Evolutionary conservation across 2,888 invertebrate genomes (phyloP), one percentile per base, ranked within the genome.

Genomic region (Adelphocoris suturalis): DNA sequence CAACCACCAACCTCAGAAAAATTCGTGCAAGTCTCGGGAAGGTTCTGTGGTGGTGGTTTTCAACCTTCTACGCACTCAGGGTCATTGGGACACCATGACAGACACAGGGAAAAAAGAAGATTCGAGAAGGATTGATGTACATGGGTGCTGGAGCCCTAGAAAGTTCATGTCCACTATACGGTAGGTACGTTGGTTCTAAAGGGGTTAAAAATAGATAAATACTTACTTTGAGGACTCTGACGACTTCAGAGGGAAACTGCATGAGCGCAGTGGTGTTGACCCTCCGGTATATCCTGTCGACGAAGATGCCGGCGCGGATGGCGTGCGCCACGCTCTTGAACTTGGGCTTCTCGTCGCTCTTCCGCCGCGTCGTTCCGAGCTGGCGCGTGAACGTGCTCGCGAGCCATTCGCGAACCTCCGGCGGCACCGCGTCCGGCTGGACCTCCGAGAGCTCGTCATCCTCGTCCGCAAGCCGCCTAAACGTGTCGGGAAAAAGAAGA

Each of bases 371-470:
- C 90, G 97, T 96, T 91, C 96, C 97, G 94, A 97, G 94, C 93
- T 98, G 98, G 91, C 98, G 95, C 57, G 99, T 99, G 94, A 99
- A 99, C 80, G 99, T 99, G 90, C 98, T 97, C 90, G 98, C 98
- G 93, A 99, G 94, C 99, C 99, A 99, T 94, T 99, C 98, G 92
- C 99, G 95, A 76, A 99, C 99, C 94, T 99, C 99, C 90, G 97
- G 98, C 68, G 99, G 99, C 86, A 99, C 98, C 14, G 98, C 98
- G 93, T 99, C 98, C 89, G 98, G 98, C 93, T 98, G 98, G 89
- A 99, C 98, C 94, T 98, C 98, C 78, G 98, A 98, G 92, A 99
- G 94, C 94, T 99, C 99, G 94, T 99, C 99, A 93, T 98, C 98
- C 94, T 98, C 98, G 92, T 97, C 97, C 75, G 97, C 96, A 93